Base-by-base conservation (phyloP, 2,888 invertebrate species). In the Oligia strigilis region DNA sequence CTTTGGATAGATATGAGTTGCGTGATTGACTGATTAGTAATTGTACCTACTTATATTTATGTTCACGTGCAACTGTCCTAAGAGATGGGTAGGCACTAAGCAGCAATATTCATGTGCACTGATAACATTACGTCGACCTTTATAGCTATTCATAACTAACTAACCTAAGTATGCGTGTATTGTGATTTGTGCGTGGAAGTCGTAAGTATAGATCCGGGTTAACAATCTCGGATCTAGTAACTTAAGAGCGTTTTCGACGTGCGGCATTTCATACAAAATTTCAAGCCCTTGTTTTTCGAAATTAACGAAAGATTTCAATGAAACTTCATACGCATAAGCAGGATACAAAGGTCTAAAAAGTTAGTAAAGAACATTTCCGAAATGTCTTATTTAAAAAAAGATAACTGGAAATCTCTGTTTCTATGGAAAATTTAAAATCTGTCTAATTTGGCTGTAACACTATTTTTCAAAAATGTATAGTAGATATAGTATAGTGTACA, bases 71-170 rank as follows among this genome's bases (percentile, higher is more conserved):
- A 60, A 11, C 29, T 43, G 29, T 19, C 19, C n/a, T 72, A 46
- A 49, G n/a, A 29, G 71, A 67, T 67, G 11, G 58, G 23, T 62
- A 67, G 14, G 66, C 23, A 67, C 55, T 77, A 40, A 14, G 49
- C n/a, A 72, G 55, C 40, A 43, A 58, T 58, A 67, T 72, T 72
- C 23, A 69, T 81, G 71, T 77, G 72, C 49, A 69, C 40, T 69
- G 81, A 82, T 82, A 82, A 82, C 78, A 81, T 81, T 70, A 81
- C 65, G 36, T 19, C n/a, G 69, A 82, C 78, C 81, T 82, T 49
- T 81, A 29, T 29, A 55, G 23, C 46, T 64, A 13, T 80, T n/a
- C 36, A 36, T 74, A n/a, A 43, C 19, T n/a, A 52, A 19, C n/a
- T 62, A 66, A 71, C 46, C 29, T 75, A 70, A 60, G 36, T 62